Evolutionary conservation across 2,888 invertebrate species (phyloP).

Genomic region (Polietes domitor): DNA sequence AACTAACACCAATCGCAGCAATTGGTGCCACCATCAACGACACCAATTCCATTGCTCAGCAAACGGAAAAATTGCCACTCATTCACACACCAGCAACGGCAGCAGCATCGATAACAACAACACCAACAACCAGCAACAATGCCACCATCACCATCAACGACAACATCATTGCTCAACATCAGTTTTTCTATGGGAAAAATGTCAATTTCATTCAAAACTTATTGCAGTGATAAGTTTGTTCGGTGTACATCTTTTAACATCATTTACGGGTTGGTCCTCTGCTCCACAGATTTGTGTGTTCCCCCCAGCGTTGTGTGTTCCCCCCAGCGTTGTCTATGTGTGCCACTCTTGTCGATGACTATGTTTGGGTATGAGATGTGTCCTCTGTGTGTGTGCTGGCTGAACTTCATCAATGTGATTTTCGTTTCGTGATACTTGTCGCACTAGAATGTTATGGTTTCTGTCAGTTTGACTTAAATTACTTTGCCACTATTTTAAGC

Average conservation of each 20-base stretch:
- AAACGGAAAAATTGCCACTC: slow-evolving; percentile 46
- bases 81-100: slow-evolving; percentile 16
- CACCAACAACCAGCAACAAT: not conserved
- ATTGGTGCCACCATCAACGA: not conserved
- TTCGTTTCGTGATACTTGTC: slow-evolving; percentile 47
- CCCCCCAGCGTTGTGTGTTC: no score
- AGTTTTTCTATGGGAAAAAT: slow-evolving; percentile 34
- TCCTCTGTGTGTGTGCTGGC: not conserved
- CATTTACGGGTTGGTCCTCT: slow-evolving; percentile 34
- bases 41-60: not conserved
- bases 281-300: no score
- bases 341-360: not conserved
- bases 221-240: slow-evolving; percentile 54
- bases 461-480: slow-evolving; percentile 54
- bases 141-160: not conserved
- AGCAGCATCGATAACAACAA: not conserved
- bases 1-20: not conserved
- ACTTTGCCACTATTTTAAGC: slow-evolving; percentile 57
- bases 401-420: slow-evolving; percentile 53
- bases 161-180: slow-evolving; percentile 11
- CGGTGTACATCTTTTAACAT: slow-evolving; percentile 43
- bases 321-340: no score
- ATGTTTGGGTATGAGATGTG: not conserved
- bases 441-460: slow-evolving; percentile 38
- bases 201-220: slow-evolving; percentile 59